phyloP scores from a whole-genome alignment of 2,888 invertebrate species.

The Tubulanus polymorphus region DNA sequence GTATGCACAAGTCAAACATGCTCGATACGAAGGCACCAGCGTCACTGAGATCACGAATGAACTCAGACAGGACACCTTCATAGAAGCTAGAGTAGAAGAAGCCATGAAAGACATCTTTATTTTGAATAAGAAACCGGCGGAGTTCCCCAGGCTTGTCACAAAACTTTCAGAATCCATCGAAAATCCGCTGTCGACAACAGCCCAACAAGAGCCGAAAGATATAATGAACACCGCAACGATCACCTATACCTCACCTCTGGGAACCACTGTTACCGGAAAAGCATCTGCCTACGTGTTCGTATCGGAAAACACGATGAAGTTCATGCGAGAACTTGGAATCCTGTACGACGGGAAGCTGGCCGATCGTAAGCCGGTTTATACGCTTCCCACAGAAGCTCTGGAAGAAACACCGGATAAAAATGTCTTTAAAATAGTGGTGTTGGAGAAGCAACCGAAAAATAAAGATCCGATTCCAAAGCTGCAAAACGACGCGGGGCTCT shows the following conservation, averaged over 20 bases:
- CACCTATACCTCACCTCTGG: not conserved
- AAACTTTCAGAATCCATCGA: not conserved
- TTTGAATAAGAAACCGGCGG: not conserved
- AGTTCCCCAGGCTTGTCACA: not conserved
- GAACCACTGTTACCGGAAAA: not conserved
- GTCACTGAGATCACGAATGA: not conserved
- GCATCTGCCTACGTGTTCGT: not conserved
- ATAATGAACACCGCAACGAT: not conserved
- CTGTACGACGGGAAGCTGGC: not conserved
- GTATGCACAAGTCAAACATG: not conserved
- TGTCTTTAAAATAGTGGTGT: not conserved
- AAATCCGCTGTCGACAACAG: not conserved
- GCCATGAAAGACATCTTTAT: not conserved
- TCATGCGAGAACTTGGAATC: not conserved
- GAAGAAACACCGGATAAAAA: not conserved
- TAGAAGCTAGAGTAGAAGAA: not conserved
- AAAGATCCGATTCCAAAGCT: not conserved
- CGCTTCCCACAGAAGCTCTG: constrained; percentile 1
- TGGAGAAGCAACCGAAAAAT: not conserved
- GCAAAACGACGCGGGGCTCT: not conserved
- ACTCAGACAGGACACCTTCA: not conserved
- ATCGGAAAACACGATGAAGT: constrained; percentile 1
- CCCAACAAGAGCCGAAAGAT: not conserved
- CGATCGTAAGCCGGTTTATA: not conserved
- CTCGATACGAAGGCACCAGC: not conserved